These are phyloP conservation scores for Hiodon tergisus DNA, from an alignment of 2,113 vertebrate genomes.

Conservation along the genomic window DNA sequence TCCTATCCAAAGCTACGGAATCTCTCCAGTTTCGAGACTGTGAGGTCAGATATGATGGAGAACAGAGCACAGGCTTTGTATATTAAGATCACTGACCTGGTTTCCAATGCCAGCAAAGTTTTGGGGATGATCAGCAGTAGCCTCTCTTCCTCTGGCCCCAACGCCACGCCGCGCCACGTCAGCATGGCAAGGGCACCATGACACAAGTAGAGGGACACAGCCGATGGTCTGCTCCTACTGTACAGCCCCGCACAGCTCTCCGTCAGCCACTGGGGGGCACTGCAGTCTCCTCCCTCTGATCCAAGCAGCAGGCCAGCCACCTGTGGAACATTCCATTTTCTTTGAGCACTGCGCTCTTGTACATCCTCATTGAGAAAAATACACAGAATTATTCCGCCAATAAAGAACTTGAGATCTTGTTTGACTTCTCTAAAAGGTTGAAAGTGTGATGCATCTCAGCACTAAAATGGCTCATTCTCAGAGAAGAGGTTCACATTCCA, in stretches of 20 bases:
- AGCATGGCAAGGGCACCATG: conserved; percentile 90
- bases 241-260: conserved; percentile 64
- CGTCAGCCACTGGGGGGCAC: conserved; percentile 68
- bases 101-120: conserved; percentile 73
- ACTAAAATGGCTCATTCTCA: not conserved
- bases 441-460: not conserved
- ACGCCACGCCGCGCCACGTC: conserved; percentile 69
- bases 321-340: too few relatives aligned
- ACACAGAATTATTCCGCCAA: not conserved
- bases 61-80: not conserved
- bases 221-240: conserved; percentile 34
- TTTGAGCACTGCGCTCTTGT: not conserved
- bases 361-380: not conserved
- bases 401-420: not conserved
- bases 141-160: conserved; percentile 63
- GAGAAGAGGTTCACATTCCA: not conserved
- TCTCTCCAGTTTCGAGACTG: not conserved
- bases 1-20: too few relatives aligned
- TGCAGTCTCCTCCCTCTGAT: conserved; percentile 16
- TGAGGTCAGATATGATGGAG: not conserved
- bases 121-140: conserved; percentile 69
- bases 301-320: not conserved
- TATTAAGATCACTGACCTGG: conserved; percentile 64
- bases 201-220: conserved; percentile 73
- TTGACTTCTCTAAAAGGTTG: too few relatives aligned